phyloP scores from a whole-genome alignment of 2,113 vertebrate species.

The Prolemur simus region DNA sequence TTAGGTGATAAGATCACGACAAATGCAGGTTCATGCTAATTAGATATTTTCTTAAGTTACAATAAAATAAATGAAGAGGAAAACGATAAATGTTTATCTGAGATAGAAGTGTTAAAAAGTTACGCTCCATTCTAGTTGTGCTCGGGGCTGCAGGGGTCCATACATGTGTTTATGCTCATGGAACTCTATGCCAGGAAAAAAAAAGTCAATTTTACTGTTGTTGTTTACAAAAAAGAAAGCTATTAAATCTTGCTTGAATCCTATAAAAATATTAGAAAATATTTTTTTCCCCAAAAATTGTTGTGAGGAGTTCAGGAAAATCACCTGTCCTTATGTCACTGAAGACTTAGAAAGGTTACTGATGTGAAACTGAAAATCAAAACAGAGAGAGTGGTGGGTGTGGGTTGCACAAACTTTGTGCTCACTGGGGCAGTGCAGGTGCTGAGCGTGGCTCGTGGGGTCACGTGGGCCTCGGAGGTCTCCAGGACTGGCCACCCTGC shows the following conservation, averaged over 20 bases:
- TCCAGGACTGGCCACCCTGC: rapidly evolving
- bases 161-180: not conserved
- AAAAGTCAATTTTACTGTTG: not conserved
- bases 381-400: not conserved
- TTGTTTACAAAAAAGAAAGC: not conserved
- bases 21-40: not conserved
- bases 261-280: not conserved
- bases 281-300: not conserved
- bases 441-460: rapidly evolving
- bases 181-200: not conserved
- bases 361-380: not conserved
- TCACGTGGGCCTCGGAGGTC: rapidly evolving
- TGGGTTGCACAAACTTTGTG: not conserved
- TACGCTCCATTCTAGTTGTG: rapidly evolving
- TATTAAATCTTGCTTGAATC: not conserved
- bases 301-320: not conserved
- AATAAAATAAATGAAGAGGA: not conserved
- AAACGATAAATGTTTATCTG: not conserved
- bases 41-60: not conserved
- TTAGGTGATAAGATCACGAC: not conserved
- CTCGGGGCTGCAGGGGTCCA: not conserved
- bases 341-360: not conserved
- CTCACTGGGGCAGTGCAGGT: rapidly evolving
- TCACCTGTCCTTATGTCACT: not conserved
- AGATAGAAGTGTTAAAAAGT: not conserved